phyloP scores from a whole-genome alignment of 1,140 invertebrate genomes.

The Hycleus phaleratus region DNA sequence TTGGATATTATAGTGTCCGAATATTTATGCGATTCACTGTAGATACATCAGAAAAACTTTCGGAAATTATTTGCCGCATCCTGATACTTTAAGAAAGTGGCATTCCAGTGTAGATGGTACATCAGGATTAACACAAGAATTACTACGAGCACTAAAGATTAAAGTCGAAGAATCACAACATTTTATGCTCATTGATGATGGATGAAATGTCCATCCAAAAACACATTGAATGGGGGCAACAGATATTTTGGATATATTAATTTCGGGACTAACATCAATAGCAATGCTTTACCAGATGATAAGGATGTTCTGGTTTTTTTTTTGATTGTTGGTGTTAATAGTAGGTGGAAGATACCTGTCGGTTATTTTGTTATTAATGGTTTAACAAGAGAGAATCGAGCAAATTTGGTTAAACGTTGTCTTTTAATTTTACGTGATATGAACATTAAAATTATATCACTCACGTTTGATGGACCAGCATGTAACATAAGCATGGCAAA shows the following conservation, averaged over 20 bases:
- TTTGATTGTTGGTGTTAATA: conserved; percentile 33
- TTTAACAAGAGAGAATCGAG: conserved; percentile 5
- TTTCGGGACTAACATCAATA: conserved; percentile 26
- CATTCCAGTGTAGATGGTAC: conserved; percentile 34
- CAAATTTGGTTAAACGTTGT: conserved; percentile 12
- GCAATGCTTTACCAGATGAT: conserved; percentile 26
- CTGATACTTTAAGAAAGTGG: conserved; percentile 38
- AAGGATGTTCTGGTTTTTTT: conserved; percentile 37
- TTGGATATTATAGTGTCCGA: too few species aligned
- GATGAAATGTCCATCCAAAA: conserved; percentile 40
- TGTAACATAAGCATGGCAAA: conserved; percentile 12
- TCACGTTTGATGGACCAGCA: conserved; percentile 21
- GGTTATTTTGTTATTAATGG: conserved; percentile 16
- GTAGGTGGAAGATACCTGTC: conserved; percentile 1
- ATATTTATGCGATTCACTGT: too few species aligned
- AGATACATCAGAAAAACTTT: conserved; percentile 18
- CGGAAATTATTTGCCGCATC: conserved; percentile 32
- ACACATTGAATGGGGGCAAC: conserved; percentile 30
- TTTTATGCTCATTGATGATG: conserved; percentile 24
- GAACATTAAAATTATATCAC: conserved; percentile 4
- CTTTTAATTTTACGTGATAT: conserved; percentile 11
- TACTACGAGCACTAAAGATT: conserved; percentile 30
- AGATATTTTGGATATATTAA: conserved; percentile 32
- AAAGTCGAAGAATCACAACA: conserved; percentile 20
- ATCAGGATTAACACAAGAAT: conserved; percentile 39